Conservation (phyloP, 2,113 vertebrate species). For the Piprites chloris region DNA sequence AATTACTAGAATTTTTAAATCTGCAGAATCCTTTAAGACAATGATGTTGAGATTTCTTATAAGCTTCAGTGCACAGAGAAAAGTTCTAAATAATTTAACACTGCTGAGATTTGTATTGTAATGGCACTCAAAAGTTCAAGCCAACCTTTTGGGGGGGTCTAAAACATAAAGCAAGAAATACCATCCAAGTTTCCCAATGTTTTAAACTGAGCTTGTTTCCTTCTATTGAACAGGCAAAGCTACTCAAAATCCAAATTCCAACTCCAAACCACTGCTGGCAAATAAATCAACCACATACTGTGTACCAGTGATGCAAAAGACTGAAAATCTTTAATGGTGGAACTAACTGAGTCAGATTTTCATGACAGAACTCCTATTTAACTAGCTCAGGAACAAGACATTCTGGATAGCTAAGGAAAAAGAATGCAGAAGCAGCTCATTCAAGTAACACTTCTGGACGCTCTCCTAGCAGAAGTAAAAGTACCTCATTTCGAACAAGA, state of each 20-base stretch:
- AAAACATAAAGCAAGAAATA: not conserved
- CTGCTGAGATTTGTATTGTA: not conserved
- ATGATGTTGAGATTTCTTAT: accelerated
- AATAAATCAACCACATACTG: not conserved
- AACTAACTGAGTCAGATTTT: not conserved
- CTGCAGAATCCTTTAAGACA: not conserved
- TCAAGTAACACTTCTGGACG: not conserved
- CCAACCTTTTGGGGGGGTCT: not conserved
- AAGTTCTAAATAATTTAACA: not conserved
- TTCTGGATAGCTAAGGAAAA: not conserved
- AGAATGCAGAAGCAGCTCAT: not conserved
- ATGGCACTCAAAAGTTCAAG: not conserved
- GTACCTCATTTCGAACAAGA: not conserved
- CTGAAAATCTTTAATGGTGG: not conserved
- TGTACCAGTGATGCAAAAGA: not conserved
- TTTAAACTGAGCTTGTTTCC: not conserved
- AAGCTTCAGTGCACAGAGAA: not conserved
- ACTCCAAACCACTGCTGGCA: not conserved
- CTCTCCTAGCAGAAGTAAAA: not conserved
- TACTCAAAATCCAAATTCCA: not conserved
- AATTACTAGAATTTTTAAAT: not conserved
- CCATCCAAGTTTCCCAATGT: not conserved
- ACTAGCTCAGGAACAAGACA: not conserved
- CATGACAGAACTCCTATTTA: not conserved
- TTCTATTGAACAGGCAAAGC: not conserved